A percentile compares a stretch with the other conserved stretches of the same genome.
Conservation (phyloP, 1,140 invertebrate genomes). For the Oedothorax gibbosus region DNA sequence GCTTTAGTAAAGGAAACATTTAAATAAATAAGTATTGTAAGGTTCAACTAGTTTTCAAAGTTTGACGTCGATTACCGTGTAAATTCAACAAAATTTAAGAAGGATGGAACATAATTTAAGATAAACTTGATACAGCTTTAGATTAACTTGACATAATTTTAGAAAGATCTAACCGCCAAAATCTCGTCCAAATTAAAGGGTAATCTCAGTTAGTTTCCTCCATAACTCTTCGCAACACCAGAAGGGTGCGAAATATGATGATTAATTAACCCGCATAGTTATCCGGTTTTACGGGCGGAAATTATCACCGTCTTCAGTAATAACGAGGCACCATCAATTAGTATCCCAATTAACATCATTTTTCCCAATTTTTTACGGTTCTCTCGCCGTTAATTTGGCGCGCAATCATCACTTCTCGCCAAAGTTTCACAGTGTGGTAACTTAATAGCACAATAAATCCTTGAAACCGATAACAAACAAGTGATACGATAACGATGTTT, state of each 20-base stretch:
- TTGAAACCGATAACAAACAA: slow-evolving; percentile 36
- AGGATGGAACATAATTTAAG: too few species aligned
- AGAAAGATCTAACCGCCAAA: not conserved
- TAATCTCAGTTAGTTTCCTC: slow-evolving; percentile 1
- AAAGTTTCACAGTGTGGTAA: slow-evolving; percentile 31
- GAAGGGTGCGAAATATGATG: slow-evolving; percentile 29
- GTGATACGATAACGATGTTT: slow-evolving; percentile 40
- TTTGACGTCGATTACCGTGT: too few species aligned
- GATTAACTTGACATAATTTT: too few species aligned
- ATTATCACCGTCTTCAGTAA: slow-evolving; percentile 41
- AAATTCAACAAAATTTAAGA: too few species aligned
- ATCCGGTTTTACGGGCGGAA: slow-evolving; percentile 42
- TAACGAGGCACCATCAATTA: slow-evolving; percentile 51
- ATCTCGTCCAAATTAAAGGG: slow-evolving; percentile 21
- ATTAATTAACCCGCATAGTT: slow-evolving; percentile 48
- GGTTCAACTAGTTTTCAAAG: too few species aligned
- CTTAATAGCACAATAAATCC: slow-evolving; percentile 54
- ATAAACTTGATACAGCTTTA: too few species aligned
- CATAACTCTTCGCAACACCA: slow-evolving; percentile 6
- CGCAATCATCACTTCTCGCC: slow-evolving; percentile 35
- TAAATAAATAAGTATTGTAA: too few species aligned
- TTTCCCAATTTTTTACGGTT: slow-evolving; percentile 28
- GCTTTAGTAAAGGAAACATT: too few species aligned
- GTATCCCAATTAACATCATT: slow-evolving; percentile 51
- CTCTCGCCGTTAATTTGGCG: slow-evolving; percentile 31